These are phyloP conservation scores for Stichopus chloronotus DNA, from an alignment of 35 echinoderm and acorn worm genomes.

Conservation along the genomic window DNA sequence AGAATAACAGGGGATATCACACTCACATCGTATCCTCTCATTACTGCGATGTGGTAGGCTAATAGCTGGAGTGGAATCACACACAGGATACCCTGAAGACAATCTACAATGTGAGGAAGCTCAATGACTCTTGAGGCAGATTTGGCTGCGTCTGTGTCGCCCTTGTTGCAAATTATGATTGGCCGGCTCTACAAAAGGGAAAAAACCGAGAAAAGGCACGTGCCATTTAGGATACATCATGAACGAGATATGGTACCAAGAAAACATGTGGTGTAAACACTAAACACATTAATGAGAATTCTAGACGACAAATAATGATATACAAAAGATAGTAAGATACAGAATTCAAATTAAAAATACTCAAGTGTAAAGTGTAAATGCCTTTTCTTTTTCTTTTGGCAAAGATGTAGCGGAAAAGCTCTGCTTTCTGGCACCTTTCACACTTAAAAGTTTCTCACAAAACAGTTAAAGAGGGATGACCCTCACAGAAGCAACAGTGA, in stretches of 20 bases:
- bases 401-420: no score
- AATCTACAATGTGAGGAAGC: slow-evolving; percentile 80
- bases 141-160: slow-evolving; percentile 68
- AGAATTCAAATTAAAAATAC: no score
- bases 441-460: no score
- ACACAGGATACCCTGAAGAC: slow-evolving; percentile 85
- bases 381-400: no score
- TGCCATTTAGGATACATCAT: no score
- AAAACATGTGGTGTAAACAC: not conserved
- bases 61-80: slow-evolving; percentile 96
- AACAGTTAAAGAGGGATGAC: no score
- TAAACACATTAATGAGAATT: not conserved
- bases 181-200: slow-evolving; percentile 76
- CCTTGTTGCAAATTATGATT: slow-evolving; percentile 90
- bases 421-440: no score
- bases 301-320: no score
- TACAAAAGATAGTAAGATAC: no score
- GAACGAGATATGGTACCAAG: not conserved
- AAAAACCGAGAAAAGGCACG: not conserved
- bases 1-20: not conserved
- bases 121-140: slow-evolving; percentile 74
- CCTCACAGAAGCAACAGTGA: no score
- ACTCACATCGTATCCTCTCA: slow-evolving; percentile 97
- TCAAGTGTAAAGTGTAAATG: no score
- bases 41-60: slow-evolving; percentile 93